Evolutionary conservation across 2,888 invertebrate genomes (phyloP).

Genomic region (Ametastegia equiseti): DNA sequence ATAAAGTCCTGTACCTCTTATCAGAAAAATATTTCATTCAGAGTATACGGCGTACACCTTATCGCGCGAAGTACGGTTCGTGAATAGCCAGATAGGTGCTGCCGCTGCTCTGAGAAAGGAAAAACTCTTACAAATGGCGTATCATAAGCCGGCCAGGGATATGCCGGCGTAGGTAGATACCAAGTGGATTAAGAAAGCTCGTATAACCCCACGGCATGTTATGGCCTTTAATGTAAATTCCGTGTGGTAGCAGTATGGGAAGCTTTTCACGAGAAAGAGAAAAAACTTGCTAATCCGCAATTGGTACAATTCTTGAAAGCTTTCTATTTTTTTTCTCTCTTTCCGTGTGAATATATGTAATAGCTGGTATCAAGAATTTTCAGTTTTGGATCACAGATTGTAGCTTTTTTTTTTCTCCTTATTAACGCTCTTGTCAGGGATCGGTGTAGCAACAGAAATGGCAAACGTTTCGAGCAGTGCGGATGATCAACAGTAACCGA

Average conservation of each 20-base stretch:
- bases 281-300: neutral
- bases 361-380: neutral
- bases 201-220: constrained; percentile 1
- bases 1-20: constrained; percentile 61
- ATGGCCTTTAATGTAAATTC: constrained; percentile 5
- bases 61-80: constrained; percentile 42
- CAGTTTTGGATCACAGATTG: neutral
- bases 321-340: neutral
- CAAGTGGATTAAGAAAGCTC: constrained; percentile 36
- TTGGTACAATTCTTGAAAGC: neutral
- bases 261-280: neutral
- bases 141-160: constrained; percentile 33
- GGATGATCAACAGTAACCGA: neutral
- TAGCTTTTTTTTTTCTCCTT: too few relatives aligned
- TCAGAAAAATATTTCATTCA: constrained; percentile 62
- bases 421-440: too few relatives aligned
- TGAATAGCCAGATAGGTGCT: constrained; percentile 21
- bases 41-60: constrained; percentile 41
- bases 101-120: constrained; percentile 27
- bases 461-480: neutral
- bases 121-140: constrained; percentile 38
- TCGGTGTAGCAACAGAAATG: neutral
- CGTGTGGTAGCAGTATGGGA: neutral
- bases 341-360: neutral
- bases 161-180: constrained; percentile 8